A percentile compares a stretch with the other conserved stretches of the same genome.
Evolutionary conservation across 2,888 invertebrate species (phyloP).

Genomic region (Rhamphomyia laevipes): DNA sequence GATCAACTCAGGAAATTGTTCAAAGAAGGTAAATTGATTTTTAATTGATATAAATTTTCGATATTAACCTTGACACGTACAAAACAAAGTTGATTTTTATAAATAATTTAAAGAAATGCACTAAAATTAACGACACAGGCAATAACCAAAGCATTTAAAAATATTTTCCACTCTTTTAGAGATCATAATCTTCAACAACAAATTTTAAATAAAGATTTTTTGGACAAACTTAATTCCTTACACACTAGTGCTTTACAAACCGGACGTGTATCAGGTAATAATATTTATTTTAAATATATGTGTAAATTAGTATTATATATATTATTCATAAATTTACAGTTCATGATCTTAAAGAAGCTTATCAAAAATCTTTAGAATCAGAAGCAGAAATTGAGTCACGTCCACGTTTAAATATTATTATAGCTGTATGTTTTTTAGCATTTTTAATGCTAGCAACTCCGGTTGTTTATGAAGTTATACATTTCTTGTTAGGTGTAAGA

Average conservation of each 20-base stretch:
- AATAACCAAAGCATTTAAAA: too few relatives aligned
- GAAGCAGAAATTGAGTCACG: background rate
- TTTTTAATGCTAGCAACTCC: conserved; percentile 34
- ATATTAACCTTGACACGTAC: too few relatives aligned
- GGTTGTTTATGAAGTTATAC: conserved; percentile 30
- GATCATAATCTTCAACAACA: background rate
- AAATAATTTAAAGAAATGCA: too few relatives aligned
- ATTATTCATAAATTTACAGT: background rate
- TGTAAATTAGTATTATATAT: too few relatives aligned
- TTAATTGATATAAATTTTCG: too few relatives aligned
- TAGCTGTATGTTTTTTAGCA: conserved; percentile 22
- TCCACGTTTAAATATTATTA: background rate
- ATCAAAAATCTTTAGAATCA: background rate
- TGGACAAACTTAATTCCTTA: background rate
- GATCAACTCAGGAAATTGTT: too few relatives aligned
- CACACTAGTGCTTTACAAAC: background rate
- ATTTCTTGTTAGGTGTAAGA: conserved; percentile 45
- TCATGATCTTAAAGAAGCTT: background rate
- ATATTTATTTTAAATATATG: too few relatives aligned
- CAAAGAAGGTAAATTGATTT: too few relatives aligned
- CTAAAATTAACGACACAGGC: too few relatives aligned
- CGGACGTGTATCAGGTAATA: background rate
- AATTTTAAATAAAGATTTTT: background rate
- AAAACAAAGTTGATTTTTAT: too few relatives aligned
- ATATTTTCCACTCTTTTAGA: too few relatives aligned